These are phyloP conservation scores for Anhinga rufa DNA, from an alignment of 2,113 vertebrate species.

Conservation along the genomic window DNA sequence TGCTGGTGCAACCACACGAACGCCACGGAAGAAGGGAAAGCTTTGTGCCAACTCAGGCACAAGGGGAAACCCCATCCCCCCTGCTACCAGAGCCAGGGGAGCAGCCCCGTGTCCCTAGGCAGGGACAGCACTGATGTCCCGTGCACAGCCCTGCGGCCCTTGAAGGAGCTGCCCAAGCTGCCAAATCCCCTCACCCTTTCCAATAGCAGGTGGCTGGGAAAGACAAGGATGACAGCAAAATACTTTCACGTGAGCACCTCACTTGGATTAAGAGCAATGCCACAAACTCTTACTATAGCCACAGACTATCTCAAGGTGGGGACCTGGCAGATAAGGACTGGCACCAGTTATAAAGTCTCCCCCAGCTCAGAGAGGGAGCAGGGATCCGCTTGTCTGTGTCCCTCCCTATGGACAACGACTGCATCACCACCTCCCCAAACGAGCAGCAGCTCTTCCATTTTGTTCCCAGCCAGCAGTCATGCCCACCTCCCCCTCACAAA, in stretches of 20 bases:
- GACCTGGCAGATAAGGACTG: background rate
- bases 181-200: background rate
- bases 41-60: background rate
- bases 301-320: background rate
- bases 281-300: background rate
- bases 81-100: background rate
- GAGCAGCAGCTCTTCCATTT: background rate
- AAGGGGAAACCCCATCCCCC: rapidly evolving
- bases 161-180: background rate
- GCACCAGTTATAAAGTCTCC: background rate
- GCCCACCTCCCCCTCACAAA: background rate
- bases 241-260: background rate
- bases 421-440: background rate
- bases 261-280: background rate
- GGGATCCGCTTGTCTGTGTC: background rate
- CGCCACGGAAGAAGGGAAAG: background rate
- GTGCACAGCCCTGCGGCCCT: background rate
- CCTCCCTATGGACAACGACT: too few species aligned
- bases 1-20: background rate
- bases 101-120: background rate
- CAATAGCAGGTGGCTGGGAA: background rate
- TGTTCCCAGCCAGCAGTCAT: background rate
- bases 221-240: background rate
- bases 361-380: background rate
- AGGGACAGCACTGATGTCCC: background rate